Conservation (phyloP, 2,888 invertebrate genomes). For the Gymnoscelis rufifasciata region DNA sequence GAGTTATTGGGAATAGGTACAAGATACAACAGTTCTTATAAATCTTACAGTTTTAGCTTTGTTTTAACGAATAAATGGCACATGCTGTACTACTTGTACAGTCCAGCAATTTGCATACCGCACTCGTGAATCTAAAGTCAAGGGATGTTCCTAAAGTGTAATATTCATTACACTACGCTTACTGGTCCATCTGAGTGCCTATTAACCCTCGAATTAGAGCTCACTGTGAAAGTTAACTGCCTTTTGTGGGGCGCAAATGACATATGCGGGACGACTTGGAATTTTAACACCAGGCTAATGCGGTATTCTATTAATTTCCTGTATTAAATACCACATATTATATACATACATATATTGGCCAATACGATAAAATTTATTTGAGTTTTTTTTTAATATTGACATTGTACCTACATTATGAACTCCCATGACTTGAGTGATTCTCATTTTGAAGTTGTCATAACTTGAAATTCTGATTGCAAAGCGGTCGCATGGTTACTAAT, state of each 20-base stretch:
- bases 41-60: not conserved
- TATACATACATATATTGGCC: no score
- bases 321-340: no score
- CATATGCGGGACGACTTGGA: slow-evolving; percentile 44
- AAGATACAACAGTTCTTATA: not conserved
- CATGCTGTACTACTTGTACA: slow-evolving; percentile 11
- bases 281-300: slow-evolving; percentile 28
- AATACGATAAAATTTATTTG: no score
- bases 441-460: no score
- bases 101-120: slow-evolving; percentile 15
- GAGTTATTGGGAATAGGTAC: not conserved
- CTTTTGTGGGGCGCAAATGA: slow-evolving; percentile 57
- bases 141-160: slow-evolving; percentile 38
- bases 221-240: slow-evolving; percentile 56
- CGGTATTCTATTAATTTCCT: no score
- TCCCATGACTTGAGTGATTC: no score
- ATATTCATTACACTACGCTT: slow-evolving; percentile 68
- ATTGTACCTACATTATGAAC: no score
- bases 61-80: slow-evolving; percentile 3
- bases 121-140: slow-evolving; percentile 30
- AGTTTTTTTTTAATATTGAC: no score
- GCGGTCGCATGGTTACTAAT: no score
- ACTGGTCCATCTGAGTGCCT: slow-evolving; percentile 52
- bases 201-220: slow-evolving; percentile 68
- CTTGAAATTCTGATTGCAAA: no score